Evolutionary conservation across 2,113 vertebrate genomes (phyloP), one percentile per base, ranked within the genome.

Genomic region (Sylvilagus bachmani): DNA sequence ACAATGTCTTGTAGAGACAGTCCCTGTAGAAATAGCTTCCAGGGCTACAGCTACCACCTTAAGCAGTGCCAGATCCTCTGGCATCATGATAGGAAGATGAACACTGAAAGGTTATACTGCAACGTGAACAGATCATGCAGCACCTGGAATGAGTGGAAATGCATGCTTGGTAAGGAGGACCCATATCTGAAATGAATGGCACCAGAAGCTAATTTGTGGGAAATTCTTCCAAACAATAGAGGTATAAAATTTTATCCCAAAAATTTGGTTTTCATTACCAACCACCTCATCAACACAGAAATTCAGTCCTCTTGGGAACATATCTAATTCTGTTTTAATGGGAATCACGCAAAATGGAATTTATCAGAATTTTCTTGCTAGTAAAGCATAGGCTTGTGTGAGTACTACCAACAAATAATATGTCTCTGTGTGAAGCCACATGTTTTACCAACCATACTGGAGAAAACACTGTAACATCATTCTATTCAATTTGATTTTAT

Each of bases 191-290:
- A 84, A 53, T 79, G 12, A 27, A 6, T 67, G 25, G 16, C 25
- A 78, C 31, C 36, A 77, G 64, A 87, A 86, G 64, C 11, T 90
- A 61, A 21, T 61, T 13, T 78, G 62, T 83, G 31, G 25, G 44
- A 92, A 71, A 67, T 62, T 69, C 64, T 95, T 58, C 49, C 49
- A 44, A 91, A 51, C 49, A 90, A 89, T 44, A 62, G 10, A 25
- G 17, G 12, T 33, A 13, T 66, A 38, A 91, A 53, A 82, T 21
- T 69, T 9, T 79, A 84, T 84, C 53, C 36, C 51, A 36, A 78
- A n/a, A 83, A 73, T 55, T 66, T 58, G 25, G 33, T 53, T 83
- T 70, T 77, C 38, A 38, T 22, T 85, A 38, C 19, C 14, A 38
- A 73, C 24, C 44, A 44, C 44, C 44, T 88, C 58, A 27, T 62